Conservation (phyloP, 1,140 invertebrate species). For the Drosophila lini region DNA sequence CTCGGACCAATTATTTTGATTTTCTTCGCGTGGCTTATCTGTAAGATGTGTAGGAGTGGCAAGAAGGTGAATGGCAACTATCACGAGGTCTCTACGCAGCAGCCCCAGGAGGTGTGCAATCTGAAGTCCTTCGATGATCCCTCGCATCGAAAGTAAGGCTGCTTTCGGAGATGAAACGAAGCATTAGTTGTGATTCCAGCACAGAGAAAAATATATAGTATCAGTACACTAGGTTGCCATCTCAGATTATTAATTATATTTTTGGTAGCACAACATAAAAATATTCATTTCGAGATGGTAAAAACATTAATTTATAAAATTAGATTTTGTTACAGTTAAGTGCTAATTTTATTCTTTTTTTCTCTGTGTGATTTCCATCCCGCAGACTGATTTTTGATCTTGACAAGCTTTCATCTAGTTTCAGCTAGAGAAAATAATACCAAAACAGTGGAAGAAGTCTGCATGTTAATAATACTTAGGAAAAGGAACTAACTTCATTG, state of each 20-base stretch:
- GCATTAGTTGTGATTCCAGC: slow-evolving; percentile 31
- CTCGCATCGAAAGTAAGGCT: not conserved
- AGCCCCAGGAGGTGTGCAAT: slow-evolving; percentile 12
- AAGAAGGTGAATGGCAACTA: slow-evolving; percentile 11
- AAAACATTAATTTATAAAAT: not conserved
- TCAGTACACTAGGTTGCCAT: slow-evolving; percentile 17
- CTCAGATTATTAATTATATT: slow-evolving; percentile 11
- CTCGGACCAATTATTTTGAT: not conserved
- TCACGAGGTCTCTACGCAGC: slow-evolving; percentile 5
- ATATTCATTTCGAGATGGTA: slow-evolving; percentile 4
- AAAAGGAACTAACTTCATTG: slow-evolving; percentile 18
- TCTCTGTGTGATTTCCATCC: slow-evolving; percentile 32
- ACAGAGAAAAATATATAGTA: slow-evolving; percentile 18
- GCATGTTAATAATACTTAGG: slow-evolving; percentile 27
- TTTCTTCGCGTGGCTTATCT: not conserved
- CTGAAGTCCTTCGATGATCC: slow-evolving; percentile 5
- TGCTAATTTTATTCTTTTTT: slow-evolving; percentile 9
- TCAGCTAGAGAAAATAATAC: slow-evolving; percentile 34
- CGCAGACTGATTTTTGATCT: slow-evolving; percentile 50
- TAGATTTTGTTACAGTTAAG: not conserved
- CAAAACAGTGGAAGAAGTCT: slow-evolving; percentile 43
- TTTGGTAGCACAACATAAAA: slow-evolving; percentile 1
- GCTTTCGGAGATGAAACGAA: slow-evolving; percentile 10
- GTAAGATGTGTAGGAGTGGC: not conserved
- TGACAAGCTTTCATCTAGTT: slow-evolving; percentile 30